Conservation (phyloP, 2,797 vertebrate genomes). For the Peromyscus nudipes region DNA sequence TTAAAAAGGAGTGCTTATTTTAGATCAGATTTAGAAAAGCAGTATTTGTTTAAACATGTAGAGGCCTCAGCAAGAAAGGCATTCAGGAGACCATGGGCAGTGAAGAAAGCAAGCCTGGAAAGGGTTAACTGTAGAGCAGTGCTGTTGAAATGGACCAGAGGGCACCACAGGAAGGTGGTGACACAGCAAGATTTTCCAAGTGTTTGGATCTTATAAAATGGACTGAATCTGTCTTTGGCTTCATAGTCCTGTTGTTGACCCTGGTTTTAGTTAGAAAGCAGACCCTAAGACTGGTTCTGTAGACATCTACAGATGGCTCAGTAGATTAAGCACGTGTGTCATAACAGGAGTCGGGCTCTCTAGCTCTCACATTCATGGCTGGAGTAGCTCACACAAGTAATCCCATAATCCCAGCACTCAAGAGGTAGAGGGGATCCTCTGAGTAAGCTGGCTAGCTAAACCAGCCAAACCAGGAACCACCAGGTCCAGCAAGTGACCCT, state of each 20-base stretch:
- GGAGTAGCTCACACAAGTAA: too few species aligned
- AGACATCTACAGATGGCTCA: background rate
- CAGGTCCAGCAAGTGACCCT: background rate
- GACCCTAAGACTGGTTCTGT: background rate
- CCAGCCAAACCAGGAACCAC: background rate
- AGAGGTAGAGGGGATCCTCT: background rate
- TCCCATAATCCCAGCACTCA: background rate
- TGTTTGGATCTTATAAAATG: background rate
- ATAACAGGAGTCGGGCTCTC: background rate
- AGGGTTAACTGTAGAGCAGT: background rate
- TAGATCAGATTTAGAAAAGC: background rate
- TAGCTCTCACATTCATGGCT: background rate
- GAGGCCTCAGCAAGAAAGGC: background rate
- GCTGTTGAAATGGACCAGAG: background rate
- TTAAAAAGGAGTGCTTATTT: background rate
- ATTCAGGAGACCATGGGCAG: background rate
- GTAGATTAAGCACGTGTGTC: background rate
- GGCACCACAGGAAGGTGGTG: accelerated
- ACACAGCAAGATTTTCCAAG: background rate
- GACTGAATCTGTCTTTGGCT: background rate
- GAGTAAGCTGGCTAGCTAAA: background rate
- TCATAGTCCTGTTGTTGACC: background rate
- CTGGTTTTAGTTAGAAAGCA: background rate
- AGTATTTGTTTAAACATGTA: background rate
- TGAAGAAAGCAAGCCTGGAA: background rate